Evolutionary conservation across 2,113 vertebrate genomes (phyloP).

Genomic region (Lipotes vexillifer): DNA sequence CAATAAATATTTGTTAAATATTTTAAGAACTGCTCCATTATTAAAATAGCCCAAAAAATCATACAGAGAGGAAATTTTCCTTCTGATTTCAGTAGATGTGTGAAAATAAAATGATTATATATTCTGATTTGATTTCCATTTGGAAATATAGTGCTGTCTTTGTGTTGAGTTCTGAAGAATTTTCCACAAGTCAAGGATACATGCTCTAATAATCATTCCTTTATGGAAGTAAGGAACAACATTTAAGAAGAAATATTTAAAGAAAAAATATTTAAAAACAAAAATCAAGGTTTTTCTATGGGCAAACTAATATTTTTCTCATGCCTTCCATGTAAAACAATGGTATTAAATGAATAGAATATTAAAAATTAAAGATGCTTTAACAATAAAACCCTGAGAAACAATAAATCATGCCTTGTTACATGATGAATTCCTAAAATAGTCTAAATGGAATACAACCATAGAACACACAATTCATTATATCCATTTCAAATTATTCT

Average conservation of each 20-base stretch:
- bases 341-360: not conserved
- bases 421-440: not conserved
- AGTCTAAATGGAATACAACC: not conserved
- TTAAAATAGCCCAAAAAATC: not conserved
- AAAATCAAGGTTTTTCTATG: not conserved
- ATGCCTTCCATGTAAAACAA: not conserved
- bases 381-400: not conserved
- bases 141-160: not conserved
- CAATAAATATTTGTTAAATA: not conserved
- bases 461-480: conserved; percentile 7
- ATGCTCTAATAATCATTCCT: not conserved
- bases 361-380: not conserved
- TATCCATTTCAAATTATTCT: not conserved
- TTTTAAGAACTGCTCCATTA: not conserved
- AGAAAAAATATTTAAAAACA: not conserved
- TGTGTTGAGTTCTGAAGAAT: not conserved
- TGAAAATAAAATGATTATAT: not conserved
- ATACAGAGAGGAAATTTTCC: not conserved
- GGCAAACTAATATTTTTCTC: not conserved
- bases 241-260: not conserved
- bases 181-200: not conserved
- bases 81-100: not conserved
- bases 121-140: conserved; percentile 9
- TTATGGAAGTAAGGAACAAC: not conserved
- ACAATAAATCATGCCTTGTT: not conserved